Base-by-base conservation (phyloP, 2,888 invertebrate species). In the Sepioteuthis lessoniana region DNA sequence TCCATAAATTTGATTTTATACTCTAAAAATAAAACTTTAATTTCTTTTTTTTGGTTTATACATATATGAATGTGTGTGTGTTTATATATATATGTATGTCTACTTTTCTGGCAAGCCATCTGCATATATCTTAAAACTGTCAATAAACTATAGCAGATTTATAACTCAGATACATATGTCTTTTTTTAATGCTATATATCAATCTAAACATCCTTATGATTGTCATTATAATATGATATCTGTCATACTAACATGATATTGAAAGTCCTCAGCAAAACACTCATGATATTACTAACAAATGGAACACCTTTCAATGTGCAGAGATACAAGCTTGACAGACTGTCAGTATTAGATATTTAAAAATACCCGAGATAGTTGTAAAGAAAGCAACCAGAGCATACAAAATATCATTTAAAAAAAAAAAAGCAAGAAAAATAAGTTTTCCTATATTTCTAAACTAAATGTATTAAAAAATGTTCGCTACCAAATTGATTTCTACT, bases 401-500 rank as follows among this genome's bases (percentile, higher is more conserved):
- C 76, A 16, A 35, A 35, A 76, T 76, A 76, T 35, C 5, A 55
- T 55, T 28, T 28, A 19, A 19, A 21, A 55, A 42, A 5, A n/a
- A 1, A 76, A 76, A 76, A 76, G n/a, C n/a, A n/a, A n/a, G n/a
- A 76, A n/a, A 76, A 60, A 10, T 4, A 60, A 60, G n/a, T 35
- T 76, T 76, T 35, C 76, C 35, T 76, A 76, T 76, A 76, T 76
- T 76, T n/a, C n/a, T 76, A 76, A 76, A 76, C 76, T 76, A 76
- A 76, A n/a, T 76, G 76, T 76, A 76, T 35, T 13, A 16, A 76
- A 76, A 76, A 19, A 60, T 31, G 3, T n/a, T 76, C 76, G 16
- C 21, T 35, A 76, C n/a, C 13, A 35, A 76, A 76, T 76, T 76
- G 76, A 76, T 76, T 76, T 76, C n/a, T 35, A 19, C n/a, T 76